Base-by-base conservation (phyloP, 2,888 invertebrate genomes). In the Ethmia dodecea region DNA sequence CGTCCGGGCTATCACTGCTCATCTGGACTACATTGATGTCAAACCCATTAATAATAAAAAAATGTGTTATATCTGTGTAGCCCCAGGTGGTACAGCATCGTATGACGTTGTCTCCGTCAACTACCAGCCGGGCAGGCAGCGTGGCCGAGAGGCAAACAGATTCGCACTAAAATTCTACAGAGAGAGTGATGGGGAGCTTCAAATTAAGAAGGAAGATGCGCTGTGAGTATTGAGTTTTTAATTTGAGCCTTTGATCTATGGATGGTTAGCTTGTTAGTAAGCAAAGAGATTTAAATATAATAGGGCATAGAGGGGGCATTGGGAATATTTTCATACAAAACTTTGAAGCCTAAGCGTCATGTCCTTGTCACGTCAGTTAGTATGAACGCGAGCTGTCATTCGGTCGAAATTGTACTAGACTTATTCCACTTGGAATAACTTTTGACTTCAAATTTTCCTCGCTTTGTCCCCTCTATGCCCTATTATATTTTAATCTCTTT, bases 121-220 rank as follows among this genome's bases (percentile, higher is more conserved):
- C 74, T 89, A 89, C 48, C 92, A 92, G 53, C 88, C 91, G 0
- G 64, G 63, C 9, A 68, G 75, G 5, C 64, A 63, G 1, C 69
- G 80, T 1, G 70, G 64, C 1, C 61, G 81, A 1, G 87, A 88
- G 34, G 62, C 86, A 1, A 93, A 92, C 62, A 83, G 89, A 44
- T 97, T 94, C 60, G 92, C 93, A 0, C 81, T 97, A 12, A 93
- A 94, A 63, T 97, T 97, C 75, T 92, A 93, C 54, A 88, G 91
- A 49, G 96, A 97, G 66, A 89, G 89, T 0, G 90, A 92, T 40
- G 92, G 91, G 32, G 95, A 96, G 55, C 60, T 97, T 1, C 80
- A 78, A 27, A 69, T 87, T 48, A 88, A 91, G 48, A 95, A 92
- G 59, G 90, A 93, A 59, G 83, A 91, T 16, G 93, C 94, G 0